phyloP scores from a whole-genome alignment of 1,140 invertebrate genomes.

The Pemphigus obesinymphae region DNA sequence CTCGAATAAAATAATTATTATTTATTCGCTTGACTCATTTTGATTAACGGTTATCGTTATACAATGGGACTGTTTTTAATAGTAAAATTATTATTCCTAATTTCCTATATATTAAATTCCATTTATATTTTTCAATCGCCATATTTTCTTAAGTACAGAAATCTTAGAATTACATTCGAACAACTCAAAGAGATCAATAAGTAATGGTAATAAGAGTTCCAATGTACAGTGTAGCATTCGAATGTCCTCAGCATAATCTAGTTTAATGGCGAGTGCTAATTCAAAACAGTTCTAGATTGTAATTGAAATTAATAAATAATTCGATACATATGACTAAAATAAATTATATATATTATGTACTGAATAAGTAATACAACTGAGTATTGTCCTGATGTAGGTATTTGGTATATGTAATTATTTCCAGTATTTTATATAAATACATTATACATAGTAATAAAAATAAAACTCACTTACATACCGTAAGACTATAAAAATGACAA shows the following conservation, averaged over 20 bases:
- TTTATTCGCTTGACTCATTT: too few relatives aligned
- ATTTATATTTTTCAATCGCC: background rate
- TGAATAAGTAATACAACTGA: too few relatives aligned
- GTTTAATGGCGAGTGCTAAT: background rate
- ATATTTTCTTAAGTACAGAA: background rate
- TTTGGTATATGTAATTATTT: background rate
- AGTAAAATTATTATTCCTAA: background rate
- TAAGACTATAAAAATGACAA: background rate
- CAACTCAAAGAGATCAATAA: background rate
- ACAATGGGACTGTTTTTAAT: too few relatives aligned
- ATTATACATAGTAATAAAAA: conserved; percentile 1
- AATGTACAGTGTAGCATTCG: background rate
- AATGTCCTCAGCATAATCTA: background rate
- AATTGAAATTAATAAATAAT: conserved; percentile 8
- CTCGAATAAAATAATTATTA: background rate
- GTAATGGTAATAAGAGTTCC: too few relatives aligned
- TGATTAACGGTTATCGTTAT: too few relatives aligned
- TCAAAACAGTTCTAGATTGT: background rate
- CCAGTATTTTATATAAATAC: background rate
- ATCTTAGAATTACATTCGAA: background rate
- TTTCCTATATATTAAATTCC: too few relatives aligned
- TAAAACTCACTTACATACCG: background rate
- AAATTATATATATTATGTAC: background rate
- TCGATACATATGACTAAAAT: background rate
- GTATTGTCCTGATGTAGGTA: background rate